A percentile compares a stretch with the other conserved stretches of the same genome.
phyloP scores from a whole-genome alignment of 2,888 invertebrate species.

The Athalia circularis region DNA sequence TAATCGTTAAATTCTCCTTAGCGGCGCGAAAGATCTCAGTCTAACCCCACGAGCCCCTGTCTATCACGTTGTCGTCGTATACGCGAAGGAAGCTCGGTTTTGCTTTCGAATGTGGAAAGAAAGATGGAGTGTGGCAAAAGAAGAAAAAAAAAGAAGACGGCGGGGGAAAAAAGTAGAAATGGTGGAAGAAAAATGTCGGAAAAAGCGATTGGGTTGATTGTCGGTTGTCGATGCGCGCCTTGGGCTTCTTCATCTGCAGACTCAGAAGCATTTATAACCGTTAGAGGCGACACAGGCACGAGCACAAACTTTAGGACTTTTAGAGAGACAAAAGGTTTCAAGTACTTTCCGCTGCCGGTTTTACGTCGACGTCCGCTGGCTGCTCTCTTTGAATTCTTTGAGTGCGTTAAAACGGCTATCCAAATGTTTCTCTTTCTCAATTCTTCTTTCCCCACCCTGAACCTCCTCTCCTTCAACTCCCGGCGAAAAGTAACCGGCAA shows the following conservation, averaged over 20 bases:
- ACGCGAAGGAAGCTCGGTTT: background rate
- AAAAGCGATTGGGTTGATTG: constrained; percentile 42
- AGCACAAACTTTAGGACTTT: constrained; percentile 44
- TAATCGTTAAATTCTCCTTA: constrained; percentile 40
- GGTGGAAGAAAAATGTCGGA: constrained; percentile 37
- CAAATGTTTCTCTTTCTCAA: constrained; percentile 56
- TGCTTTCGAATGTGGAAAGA: constrained; percentile 17
- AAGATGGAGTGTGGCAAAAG: background rate
- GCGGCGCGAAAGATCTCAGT: constrained; percentile 29
- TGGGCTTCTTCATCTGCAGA: constrained; percentile 23
- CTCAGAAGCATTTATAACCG: constrained; percentile 42
- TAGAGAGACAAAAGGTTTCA: constrained; percentile 61
- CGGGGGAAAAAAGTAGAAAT: constrained; percentile 2
- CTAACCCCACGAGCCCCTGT: background rate
- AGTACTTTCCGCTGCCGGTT: constrained; percentile 58
- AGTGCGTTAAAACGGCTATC: constrained; percentile 47
- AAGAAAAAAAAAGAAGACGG: constrained; percentile 1
- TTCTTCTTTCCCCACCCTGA: constrained; percentile 44
- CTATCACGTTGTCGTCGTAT: background rate
- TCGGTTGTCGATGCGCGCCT: constrained; percentile 39
- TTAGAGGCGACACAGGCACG: constrained; percentile 35
- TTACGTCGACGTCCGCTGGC: constrained; percentile 44
- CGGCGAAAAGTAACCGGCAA: constrained; percentile 49
- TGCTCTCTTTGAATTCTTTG: constrained; percentile 39
- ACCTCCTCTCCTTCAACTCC: background rate